phyloP scores from a whole-genome alignment of 1,140 invertebrate genomes.

The Formica selysi region DNA sequence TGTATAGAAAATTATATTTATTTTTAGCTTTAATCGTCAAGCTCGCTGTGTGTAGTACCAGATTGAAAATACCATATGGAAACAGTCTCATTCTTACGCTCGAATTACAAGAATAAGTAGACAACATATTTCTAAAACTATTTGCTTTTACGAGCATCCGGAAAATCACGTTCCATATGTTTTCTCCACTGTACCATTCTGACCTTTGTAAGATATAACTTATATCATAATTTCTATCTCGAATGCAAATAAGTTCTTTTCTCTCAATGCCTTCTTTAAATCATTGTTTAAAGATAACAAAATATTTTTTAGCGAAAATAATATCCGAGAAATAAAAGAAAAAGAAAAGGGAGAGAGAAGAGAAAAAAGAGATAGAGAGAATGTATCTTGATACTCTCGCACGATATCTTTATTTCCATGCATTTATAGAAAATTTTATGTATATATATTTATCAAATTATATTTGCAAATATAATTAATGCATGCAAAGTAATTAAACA shows the following conservation, averaged over 20 bases:
- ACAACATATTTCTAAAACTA: slow-evolving; percentile 29
- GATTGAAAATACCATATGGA: slow-evolving; percentile 4
- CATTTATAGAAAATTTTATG: neutral
- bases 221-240: neutral
- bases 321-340: neutral
- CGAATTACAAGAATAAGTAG: slow-evolving; percentile 14
- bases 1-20: neutral
- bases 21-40: slow-evolving; percentile 1
- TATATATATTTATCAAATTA: neutral
- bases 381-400: neutral
- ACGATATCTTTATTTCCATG: neutral
- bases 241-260: neutral
- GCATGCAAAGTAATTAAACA: neutral
- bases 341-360: no score
- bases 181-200: neutral
- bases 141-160: slow-evolving; percentile 47
- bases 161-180: slow-evolving; percentile 23
- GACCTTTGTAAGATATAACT: slow-evolving; percentile 1
- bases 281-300: neutral
- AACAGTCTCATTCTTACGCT: slow-evolving; percentile 4
- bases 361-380: no score
- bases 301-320: neutral
- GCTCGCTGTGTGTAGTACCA: neutral
- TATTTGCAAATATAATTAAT: neutral
- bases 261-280: neutral